phyloP scores from a whole-genome alignment of 2,797 vertebrate genomes.

The Sebastes trivittatus region DNA sequence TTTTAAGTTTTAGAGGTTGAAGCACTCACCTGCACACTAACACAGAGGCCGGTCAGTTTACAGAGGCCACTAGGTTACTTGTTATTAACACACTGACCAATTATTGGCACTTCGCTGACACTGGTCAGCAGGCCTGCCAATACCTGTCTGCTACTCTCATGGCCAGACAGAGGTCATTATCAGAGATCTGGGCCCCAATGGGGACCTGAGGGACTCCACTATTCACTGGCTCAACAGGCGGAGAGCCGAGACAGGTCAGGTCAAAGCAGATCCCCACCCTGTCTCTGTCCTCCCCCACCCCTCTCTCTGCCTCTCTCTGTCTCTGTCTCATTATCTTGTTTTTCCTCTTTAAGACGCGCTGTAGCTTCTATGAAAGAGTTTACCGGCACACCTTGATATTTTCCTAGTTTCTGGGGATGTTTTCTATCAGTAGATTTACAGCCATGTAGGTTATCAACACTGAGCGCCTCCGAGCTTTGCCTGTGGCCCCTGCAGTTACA shows the following conservation, averaged over 20 bases:
- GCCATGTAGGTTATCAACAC: constrained; percentile 55
- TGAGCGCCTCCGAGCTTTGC: constrained; percentile 59
- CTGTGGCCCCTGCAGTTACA: constrained; percentile 64
- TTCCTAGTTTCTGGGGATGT: constrained; percentile 48
- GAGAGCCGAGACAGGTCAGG: constrained; percentile 63
- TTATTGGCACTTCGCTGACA: constrained; percentile 75
- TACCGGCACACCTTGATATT: constrained; percentile 43
- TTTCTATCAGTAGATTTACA: constrained; percentile 66
- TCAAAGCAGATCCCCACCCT: constrained; percentile 51
- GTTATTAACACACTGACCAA: constrained; percentile 77
- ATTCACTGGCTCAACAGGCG: constrained; percentile 65
- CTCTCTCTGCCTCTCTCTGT: not conserved
- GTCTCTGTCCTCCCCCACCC: not conserved
- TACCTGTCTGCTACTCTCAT: constrained; percentile 76
- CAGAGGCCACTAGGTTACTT: constrained; percentile 59
- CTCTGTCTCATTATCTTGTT: constrained; percentile 34
- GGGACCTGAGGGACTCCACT: constrained; percentile 75
- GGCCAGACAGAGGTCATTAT: constrained; percentile 80
- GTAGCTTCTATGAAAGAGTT: constrained; percentile 27
- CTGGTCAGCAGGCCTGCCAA: constrained; percentile 72
- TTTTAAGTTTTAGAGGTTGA: not conserved
- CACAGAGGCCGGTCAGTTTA: constrained; percentile 28
- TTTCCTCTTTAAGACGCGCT: constrained; percentile 1
- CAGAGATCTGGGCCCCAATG: constrained; percentile 60
- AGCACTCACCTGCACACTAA: not conserved